Evolutionary conservation across 53 echinoderm and acorn worm genomes (phyloP), one percentile per base, ranked within the genome.

Genomic region (Apostichopus leukothele): DNA sequence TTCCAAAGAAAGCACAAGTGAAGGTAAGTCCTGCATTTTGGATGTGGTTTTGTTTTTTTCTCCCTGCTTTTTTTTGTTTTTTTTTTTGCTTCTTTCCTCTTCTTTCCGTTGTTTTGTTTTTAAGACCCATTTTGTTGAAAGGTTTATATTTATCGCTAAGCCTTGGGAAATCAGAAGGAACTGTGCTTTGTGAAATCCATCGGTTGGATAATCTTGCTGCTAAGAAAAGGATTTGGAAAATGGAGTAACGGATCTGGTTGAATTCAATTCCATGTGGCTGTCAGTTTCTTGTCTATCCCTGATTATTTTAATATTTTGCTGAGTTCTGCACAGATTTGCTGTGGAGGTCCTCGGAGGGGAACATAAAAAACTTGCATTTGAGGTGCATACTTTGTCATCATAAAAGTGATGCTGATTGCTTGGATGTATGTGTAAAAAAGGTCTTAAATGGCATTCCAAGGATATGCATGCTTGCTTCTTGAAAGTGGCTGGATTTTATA

Each of bases 1-100:
- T 86, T 86, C 86, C 86, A 86, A 86, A 86, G 86, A 86, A 86
- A 86, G 86, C 86, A 51, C 86, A 86, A 73, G 74, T 73, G 54
- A 86, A 86, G 86, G 86, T 86, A 86, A 71, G 86, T 22, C 73
- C 19, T 76, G 25, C 3, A 39, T 39, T 39, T 39, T 39, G 39
- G 39, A 39, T 39, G 39, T 39, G 39, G 39, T 26, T 76, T 76
- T 73, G 16, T 74, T 84, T 84, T 59, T 26, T 22, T 61, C 39
- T 39, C 39, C 39, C 39, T 3, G 39, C 1, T 23, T 23, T 57
- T 53, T 54, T 83, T 53, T 83, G 2, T 19, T 14, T 21, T 74
- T 23, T 19, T 74, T 74, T 74, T 19, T 11, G 9, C 14, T 76
- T 76, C 9, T 39, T 76, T 16, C 27, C 10, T 76, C 6, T 71